Conservation (phyloP, 2,797 vertebrate species). For the Momotus momota region DNA sequence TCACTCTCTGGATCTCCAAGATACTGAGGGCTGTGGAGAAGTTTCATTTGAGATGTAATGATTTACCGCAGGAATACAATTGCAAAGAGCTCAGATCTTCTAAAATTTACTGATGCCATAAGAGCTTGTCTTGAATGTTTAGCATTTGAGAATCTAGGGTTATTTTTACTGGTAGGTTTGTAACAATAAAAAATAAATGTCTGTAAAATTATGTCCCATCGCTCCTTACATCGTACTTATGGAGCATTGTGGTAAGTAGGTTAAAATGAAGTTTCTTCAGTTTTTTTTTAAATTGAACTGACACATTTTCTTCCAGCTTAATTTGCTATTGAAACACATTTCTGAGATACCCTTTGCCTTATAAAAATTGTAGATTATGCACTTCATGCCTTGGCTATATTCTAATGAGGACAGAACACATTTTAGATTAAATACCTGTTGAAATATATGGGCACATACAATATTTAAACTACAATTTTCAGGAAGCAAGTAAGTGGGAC, state of each 20-base stretch:
- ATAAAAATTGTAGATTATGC: constrained; percentile 38
- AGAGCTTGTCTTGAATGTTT: neutral
- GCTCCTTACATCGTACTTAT: neutral
- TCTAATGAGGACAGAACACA: neutral
- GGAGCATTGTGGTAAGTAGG: constrained; percentile 3
- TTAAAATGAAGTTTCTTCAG: constrained; percentile 33
- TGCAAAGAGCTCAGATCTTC: neutral
- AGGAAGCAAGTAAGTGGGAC: neutral
- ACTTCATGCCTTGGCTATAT: neutral
- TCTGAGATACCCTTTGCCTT: constrained; percentile 39
- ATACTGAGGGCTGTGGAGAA: neutral
- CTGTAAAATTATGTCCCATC: neutral
- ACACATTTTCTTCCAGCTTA: constrained; percentile 30
- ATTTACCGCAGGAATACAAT: neutral
- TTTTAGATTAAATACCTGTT: neutral
- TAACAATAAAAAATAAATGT: too few species aligned
- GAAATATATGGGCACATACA: neutral
- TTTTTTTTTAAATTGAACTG: constrained; percentile 14
- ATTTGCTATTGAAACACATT: constrained; percentile 27
- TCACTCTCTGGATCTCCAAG: neutral
- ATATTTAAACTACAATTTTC: neutral
- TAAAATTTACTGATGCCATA: neutral
- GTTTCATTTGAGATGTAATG: neutral
- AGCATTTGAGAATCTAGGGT: neutral
- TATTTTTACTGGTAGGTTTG: neutral